phyloP scores from a whole-genome alignment of 2,797 vertebrate genomes.

The Chloroceryle inda region DNA sequence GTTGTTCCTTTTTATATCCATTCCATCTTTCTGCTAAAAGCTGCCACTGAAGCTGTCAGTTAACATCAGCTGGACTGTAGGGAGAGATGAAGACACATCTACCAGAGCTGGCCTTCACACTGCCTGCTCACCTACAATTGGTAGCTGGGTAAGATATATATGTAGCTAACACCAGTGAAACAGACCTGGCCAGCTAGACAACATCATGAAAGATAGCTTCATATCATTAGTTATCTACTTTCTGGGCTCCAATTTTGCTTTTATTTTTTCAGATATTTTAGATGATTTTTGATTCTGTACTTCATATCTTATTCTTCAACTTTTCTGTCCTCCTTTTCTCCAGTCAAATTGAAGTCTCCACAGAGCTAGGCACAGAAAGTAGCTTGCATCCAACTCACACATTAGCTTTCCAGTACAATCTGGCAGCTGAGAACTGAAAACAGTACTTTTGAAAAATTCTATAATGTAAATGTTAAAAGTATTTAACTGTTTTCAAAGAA shows the following conservation, averaged over 20 bases:
- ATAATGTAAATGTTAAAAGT: not conserved
- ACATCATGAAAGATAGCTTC: not conserved
- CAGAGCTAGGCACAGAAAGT: not conserved
- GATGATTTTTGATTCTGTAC: too few relatives aligned
- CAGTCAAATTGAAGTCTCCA: not conserved
- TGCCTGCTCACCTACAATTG: not conserved
- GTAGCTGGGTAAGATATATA: not conserved
- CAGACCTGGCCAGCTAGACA: not conserved
- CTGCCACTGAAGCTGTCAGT: conserved; percentile 15
- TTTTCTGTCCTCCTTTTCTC: not conserved
- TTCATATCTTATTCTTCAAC: not conserved
- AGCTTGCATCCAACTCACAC: not conserved
- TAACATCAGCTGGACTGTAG: not conserved
- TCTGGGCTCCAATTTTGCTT: not conserved
- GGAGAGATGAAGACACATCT: not conserved
- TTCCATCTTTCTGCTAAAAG: conserved; percentile 36
- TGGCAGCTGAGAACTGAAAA: conserved; percentile 12
- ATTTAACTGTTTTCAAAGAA: not conserved
- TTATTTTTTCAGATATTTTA: not conserved
- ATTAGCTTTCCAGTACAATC: not conserved
- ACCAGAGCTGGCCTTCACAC: not conserved
- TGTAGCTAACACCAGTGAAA: not conserved
- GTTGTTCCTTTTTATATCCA: conserved; percentile 20
- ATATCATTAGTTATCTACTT: not conserved
- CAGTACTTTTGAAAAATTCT: not conserved